Evolutionary conservation across 2,888 invertebrate genomes (phyloP).

Genomic region (Luperina nickerlii): DNA sequence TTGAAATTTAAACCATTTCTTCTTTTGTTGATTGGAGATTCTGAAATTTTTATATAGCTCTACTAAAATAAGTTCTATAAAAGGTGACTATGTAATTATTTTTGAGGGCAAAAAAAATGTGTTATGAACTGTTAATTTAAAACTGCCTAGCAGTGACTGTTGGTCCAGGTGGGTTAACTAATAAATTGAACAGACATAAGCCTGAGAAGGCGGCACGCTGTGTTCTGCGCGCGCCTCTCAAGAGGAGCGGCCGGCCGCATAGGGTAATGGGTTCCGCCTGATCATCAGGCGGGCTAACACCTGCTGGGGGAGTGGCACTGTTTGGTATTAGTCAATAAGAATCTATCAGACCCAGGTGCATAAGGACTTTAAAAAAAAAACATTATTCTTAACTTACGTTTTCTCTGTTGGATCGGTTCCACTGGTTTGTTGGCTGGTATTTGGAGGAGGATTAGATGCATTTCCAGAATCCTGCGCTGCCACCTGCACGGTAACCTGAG

Average conservation of each 20-base stretch:
- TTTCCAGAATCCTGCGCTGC: background rate
- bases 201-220: background rate
- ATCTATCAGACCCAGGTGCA: background rate
- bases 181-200: background rate
- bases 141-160: background rate
- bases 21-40: slow-evolving; percentile 25
- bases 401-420: background rate
- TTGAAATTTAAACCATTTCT: slow-evolving; percentile 7
- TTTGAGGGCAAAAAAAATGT: background rate
- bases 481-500: background rate
- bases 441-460: background rate
- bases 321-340: background rate
- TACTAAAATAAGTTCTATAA: background rate
- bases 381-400: slow-evolving; percentile 25
- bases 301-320: background rate
- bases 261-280: no score
- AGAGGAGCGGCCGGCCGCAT: background rate
- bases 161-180: background rate
- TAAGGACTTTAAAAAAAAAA: no score
- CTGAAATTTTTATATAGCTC: slow-evolving; percentile 24
- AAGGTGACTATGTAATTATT: no score
- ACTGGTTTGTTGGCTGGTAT: background rate
- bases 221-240: background rate
- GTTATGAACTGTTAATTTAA: background rate
- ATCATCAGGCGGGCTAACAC: background rate